phyloP scores from a whole-genome alignment of 1,140 invertebrate species.

The Acromyrmex heyeri region DNA sequence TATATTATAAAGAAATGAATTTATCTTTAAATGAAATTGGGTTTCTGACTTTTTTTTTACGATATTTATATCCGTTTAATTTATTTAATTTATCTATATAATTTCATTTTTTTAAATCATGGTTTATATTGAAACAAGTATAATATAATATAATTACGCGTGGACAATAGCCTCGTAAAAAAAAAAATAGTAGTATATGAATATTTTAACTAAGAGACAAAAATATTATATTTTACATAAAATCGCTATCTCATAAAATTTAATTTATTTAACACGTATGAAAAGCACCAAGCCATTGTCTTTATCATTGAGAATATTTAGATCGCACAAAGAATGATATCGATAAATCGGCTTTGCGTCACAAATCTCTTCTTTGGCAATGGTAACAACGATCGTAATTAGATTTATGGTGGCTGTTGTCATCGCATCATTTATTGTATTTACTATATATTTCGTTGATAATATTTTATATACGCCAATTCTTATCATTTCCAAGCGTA shows the following conservation, averaged over 20 bases:
- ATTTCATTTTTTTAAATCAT: background rate
- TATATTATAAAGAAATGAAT: background rate
- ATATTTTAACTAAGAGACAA: constrained; percentile 4
- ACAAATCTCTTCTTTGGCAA: constrained; percentile 63
- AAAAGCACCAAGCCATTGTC: constrained; percentile 6
- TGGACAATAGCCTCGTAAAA: background rate
- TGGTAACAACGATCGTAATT: constrained; percentile 57
- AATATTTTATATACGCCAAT: constrained; percentile 59
- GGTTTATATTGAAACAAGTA: background rate
- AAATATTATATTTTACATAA: background rate
- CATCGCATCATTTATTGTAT: constrained; percentile 69
- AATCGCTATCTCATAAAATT: constrained; percentile 24
- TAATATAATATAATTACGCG: background rate
- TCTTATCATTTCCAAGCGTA: constrained; percentile 44
- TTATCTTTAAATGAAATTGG: background rate
- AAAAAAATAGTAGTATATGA: constrained; percentile 11
- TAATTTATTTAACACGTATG: constrained; percentile 24
- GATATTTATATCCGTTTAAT: background rate
- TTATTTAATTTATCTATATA: background rate
- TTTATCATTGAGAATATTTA: background rate
- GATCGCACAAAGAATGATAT: background rate
- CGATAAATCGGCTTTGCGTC: constrained; percentile 10
- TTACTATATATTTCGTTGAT: constrained; percentile 27
- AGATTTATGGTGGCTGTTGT: constrained; percentile 67
- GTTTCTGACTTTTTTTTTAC: background rate